Conservation (phyloP, 2,888 invertebrate genomes). For the Lochmaea crataegi region DNA sequence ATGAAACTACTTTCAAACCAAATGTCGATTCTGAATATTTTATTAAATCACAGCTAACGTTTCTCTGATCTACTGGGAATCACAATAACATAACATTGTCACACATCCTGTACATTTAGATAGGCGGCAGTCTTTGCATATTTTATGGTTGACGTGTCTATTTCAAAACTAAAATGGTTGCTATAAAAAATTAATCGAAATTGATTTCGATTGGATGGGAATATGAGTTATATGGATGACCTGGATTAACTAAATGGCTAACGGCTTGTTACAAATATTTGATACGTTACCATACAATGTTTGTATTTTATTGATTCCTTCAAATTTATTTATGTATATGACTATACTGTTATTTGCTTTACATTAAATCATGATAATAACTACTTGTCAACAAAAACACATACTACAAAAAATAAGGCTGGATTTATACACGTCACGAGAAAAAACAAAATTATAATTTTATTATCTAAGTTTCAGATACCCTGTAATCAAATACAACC, state of each 20-base stretch:
- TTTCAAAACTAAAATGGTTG: neutral
- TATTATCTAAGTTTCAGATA: no score
- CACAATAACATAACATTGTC: neutral
- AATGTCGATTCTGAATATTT: neutral
- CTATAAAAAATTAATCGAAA: conserved; percentile 4
- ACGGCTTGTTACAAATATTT: neutral
- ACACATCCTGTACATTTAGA: conserved; percentile 1
- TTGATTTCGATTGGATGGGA: neutral
- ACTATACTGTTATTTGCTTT: no score
- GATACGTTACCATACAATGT: neutral
- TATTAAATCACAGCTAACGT: neutral
- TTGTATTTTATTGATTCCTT: no score
- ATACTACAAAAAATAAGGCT: no score
- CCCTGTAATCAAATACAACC: no score
- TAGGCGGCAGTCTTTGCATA: neutral
- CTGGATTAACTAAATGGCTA: neutral
- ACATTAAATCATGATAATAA: no score
- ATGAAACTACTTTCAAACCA: neutral
- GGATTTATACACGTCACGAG: no score
- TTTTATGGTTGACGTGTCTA: conserved; percentile 3
- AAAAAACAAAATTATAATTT: no score
- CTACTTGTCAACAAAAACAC: no score
- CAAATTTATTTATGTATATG: no score
- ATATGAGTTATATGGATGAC: neutral
- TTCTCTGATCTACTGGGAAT: neutral